Evolutionary conservation across 2,113 vertebrate genomes (phyloP).

Genomic region (Sinocyclocheilus anshuiensis): DNA sequence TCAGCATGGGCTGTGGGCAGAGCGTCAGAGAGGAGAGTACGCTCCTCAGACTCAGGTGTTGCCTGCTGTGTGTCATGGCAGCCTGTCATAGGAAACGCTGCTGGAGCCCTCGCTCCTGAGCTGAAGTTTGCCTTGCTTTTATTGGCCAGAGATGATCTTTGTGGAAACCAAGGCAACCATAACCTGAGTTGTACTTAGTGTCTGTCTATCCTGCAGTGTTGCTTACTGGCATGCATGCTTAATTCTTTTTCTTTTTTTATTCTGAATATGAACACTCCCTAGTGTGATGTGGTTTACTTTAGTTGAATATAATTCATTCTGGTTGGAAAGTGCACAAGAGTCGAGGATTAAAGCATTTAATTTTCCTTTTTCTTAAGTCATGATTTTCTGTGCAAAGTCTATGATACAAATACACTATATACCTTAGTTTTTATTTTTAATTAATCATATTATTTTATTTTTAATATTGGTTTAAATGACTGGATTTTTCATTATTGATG

Average conservation of each 20-base stretch:
- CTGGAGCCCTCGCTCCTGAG: constrained; percentile 47
- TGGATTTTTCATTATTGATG: not conserved
- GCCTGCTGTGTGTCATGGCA: constrained; percentile 53
- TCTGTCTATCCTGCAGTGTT: constrained; percentile 56
- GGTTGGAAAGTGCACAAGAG: not conserved
- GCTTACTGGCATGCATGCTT: constrained; percentile 53
- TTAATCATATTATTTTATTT: not conserved
- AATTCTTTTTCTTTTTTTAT: constrained; percentile 38
- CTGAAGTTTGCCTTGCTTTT: constrained; percentile 56
- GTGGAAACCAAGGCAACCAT: constrained; percentile 54
- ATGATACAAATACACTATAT: no score
- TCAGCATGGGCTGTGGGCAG: constrained; percentile 62
- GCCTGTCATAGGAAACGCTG: constrained; percentile 55
- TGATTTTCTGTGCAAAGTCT: no score
- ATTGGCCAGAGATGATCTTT: constrained; percentile 57
- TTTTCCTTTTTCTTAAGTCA: not conserved
- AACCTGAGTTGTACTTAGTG: constrained; percentile 51
- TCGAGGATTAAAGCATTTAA: not conserved
- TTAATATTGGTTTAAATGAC: not conserved
- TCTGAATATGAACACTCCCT: not conserved
- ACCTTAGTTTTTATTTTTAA: no score
- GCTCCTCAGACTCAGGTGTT: constrained; percentile 63
- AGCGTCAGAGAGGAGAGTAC: constrained; percentile 12
- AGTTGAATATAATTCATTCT: not conserved
- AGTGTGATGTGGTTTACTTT: not conserved